Base-by-base conservation (phyloP, 2,888 invertebrate genomes). In the Hyposoter didymator region DNA sequence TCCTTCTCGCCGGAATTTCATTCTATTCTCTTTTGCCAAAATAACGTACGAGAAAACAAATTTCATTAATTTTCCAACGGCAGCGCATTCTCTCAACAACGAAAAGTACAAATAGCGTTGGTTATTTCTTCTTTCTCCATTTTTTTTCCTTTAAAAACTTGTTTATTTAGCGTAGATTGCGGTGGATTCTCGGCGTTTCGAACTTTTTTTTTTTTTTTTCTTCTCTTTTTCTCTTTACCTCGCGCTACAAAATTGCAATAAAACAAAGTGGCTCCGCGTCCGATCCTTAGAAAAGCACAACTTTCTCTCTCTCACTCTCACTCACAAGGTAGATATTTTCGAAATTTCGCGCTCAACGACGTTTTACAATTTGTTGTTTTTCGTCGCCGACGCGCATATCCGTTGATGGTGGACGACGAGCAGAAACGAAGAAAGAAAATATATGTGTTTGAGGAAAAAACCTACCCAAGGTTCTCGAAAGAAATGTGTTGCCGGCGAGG, bases 41-140 rank as follows among this genome's bases (percentile, higher is more conserved):
- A 55, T 55, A 55, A 12, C 32, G 22, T 75, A 87, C 74, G 75
- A 55, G 55, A 55, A 55, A 55, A 55, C 22, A 55, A 28, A 4
- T 89, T 89, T 88, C 90, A 91, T 90, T 75, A 90, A 92, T 93
- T 93, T 93, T 93, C 93, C 92, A 93, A 92, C 93, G 93, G 90
- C 93, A 92, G 91, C 92, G 91, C 90, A 89, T 90, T 92, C 90
- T 89, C 86, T 89, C 86, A 78, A 91, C 89, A 91, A 90, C 87
- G 88, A 88, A 91, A 89, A 91, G 91, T 92, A 93, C 92, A 93
- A 92, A 92, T 91, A 93, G 91, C 92, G 91, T 92, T 92, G 92
- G 90, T 92, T 89, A 28, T 83, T 75, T 78, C 49, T 78, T 78
- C 47, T 78, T 49, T 10, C 6, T 69, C 28, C 5, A 32, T 28